Evolutionary conservation across 2,888 invertebrate species (phyloP).

Genomic region (Caenorhabditis macrosperma): DNA sequence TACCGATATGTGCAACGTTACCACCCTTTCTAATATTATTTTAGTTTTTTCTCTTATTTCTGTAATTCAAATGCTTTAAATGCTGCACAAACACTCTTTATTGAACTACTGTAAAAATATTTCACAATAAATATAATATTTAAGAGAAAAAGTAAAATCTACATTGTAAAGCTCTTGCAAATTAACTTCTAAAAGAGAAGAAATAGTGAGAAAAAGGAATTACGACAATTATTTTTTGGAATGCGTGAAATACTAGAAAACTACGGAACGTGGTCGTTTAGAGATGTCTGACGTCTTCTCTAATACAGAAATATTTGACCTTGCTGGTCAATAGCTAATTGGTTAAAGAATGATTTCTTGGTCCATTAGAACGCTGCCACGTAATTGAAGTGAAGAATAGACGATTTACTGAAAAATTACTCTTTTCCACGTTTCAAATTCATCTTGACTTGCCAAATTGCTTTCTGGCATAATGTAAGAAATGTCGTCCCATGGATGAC

Average conservation of each 20-base stretch:
- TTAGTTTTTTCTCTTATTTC: background rate
- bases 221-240: constrained; percentile 13
- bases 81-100: constrained; percentile 5
- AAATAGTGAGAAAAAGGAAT: background rate
- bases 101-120: constrained; percentile 5
- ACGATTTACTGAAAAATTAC: constrained; percentile 26
- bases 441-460: constrained; percentile 39
- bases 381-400: background rate
- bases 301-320: constrained; percentile 1
- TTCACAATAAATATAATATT: background rate
- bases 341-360: constrained; percentile 23
- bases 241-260: background rate
- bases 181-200: too few species aligned
- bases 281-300: background rate
- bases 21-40: background rate
- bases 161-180: constrained; percentile 18
- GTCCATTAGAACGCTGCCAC: background rate
- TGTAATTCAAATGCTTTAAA: background rate
- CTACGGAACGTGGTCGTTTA: too few species aligned
- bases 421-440: background rate
- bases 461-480: constrained; percentile 88
- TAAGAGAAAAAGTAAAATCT: background rate
- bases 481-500: constrained; percentile 99
- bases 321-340: background rate
- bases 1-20: constrained; percentile 30